Base-by-base conservation (phyloP, 2,113 vertebrate genomes). In the Anhinga rufa region DNA sequence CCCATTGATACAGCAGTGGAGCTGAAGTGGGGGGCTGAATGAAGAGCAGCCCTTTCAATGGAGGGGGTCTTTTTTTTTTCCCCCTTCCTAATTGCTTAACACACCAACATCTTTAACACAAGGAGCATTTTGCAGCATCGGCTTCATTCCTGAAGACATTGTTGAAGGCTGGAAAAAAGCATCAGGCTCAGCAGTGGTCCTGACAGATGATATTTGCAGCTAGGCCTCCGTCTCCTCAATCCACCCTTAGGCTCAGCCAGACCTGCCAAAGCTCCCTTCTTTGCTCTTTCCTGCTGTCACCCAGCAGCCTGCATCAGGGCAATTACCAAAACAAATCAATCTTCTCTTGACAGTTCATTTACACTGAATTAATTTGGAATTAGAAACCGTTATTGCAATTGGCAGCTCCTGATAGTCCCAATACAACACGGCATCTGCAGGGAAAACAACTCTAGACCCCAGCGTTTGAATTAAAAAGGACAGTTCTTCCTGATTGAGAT, bases 301-400 rank as follows among this genome's bases (percentile, higher is more conserved):
- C 98, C 98, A 97, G 98, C 97, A 98, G 98, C 96, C 97, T 96
- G 97, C 97, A 98, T 98, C 98, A 98, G 97, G 97, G 97, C 98
- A 98, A 98, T 98, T 95, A 98, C 98, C 97, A 98, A 98, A 98
- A 97, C 98, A 98, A 98, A 99, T 99, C 99, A 98, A 99, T 99
- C 99, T 98, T 98, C 98, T 98, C 86, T 95, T 99, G 99, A 99
- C 99, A 99, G 98, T 98, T 99, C 98, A 99, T 99, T 99, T 99
- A 98, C 98, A 98, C 99, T 99, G 98, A 98, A 98, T 99, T 99
- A 99, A 99, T 99, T 98, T 99, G 98, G 99, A 99, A 99, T 99
- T 99, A 99, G 98, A 96, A 97, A 96, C 98, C 98, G 98, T 99
- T 98, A 99, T 97, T 97, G 98, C 98, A 98, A 99, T 99, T 98